These are phyloP conservation scores for Teleogryllus oceanicus DNA, from an alignment of 2,888 invertebrate species.

Conservation along the genomic window DNA sequence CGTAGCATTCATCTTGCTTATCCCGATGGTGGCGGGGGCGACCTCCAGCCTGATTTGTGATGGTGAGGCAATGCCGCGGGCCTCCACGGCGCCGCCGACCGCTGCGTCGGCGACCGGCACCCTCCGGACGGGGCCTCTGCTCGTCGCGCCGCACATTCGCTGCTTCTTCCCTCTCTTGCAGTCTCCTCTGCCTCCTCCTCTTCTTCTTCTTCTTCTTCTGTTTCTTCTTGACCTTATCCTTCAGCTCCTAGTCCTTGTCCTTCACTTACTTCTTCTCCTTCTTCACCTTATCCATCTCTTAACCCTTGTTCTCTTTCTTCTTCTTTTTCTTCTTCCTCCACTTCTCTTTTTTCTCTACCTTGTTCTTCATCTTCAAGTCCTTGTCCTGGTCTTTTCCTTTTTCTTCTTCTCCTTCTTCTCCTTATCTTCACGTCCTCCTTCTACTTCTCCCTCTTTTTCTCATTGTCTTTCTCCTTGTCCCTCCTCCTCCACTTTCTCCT, in stretches of 20 bases:
- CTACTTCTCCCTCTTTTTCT: background rate
- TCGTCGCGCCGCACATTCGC: background rate
- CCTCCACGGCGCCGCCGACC: background rate
- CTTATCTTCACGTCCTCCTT: background rate
- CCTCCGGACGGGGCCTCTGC: background rate
- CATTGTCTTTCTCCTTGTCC: background rate
- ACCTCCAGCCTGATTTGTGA: background rate
- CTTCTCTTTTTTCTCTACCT: background rate
- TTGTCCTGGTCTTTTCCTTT: background rate
- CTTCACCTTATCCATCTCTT: background rate
- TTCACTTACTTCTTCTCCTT: background rate
- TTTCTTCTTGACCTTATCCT: background rate
- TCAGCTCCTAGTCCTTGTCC: background rate
- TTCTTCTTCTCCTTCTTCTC: background rate
- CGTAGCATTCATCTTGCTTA: background rate
- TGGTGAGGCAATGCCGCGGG: background rate
- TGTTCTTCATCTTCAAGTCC: background rate
- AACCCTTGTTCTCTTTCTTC: background rate
- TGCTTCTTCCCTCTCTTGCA: background rate
- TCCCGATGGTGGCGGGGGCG: background rate
- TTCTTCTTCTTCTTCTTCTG: background rate
- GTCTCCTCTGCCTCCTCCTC: background rate
- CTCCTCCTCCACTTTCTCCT: background rate
- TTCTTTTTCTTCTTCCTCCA: background rate
- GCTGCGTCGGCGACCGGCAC: background rate